phyloP scores from a whole-genome alignment of 1,140 invertebrate genomes.

The Pachypsylla venusta region DNA sequence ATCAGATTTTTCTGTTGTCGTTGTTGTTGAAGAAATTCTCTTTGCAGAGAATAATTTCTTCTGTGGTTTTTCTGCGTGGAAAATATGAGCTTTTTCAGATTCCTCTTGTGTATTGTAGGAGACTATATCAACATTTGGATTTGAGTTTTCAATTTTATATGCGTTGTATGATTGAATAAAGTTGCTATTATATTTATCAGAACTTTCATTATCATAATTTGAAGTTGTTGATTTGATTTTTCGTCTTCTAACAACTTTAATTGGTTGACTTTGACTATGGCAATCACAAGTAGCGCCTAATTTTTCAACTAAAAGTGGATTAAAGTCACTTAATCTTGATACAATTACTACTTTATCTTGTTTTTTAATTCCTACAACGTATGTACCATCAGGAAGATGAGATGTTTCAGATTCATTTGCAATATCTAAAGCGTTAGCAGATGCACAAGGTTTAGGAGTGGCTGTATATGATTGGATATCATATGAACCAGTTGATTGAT shows the following conservation, averaged over 20 bases:
- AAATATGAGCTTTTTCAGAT: not conserved
- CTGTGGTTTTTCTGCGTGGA: slow-evolving; percentile 6
- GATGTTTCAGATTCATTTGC: slow-evolving; percentile 5
- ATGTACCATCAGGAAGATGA: slow-evolving; percentile 1
- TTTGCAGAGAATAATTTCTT: slow-evolving; percentile 10
- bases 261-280: slow-evolving; percentile 11
- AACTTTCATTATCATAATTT: slow-evolving; percentile 27
- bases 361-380: slow-evolving; percentile 21
- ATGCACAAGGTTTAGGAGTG: not conserved
- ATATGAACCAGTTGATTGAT: not conserved
- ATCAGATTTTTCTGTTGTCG: slow-evolving; percentile 2
- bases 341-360: slow-evolving; percentile 35
- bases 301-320: slow-evolving; percentile 50
- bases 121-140: not conserved
- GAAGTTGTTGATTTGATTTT: slow-evolving; percentile 40
- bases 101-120: slow-evolving; percentile 4
- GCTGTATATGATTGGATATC: slow-evolving; percentile 2
- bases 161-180: not conserved
- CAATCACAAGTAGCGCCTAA: slow-evolving; percentile 57
- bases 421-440: slow-evolving; percentile 5
- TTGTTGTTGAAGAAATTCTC: not conserved
- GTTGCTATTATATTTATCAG: slow-evolving; percentile 8
- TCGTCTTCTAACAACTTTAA: not conserved
- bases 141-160: not conserved
- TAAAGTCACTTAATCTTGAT: slow-evolving; percentile 44